A percentile compares a stretch with the other conserved stretches of the same genome.
Evolutionary conservation across 2,113 vertebrate species (phyloP).

Genomic region (Sinocyclocheilus rhinocerous): DNA sequence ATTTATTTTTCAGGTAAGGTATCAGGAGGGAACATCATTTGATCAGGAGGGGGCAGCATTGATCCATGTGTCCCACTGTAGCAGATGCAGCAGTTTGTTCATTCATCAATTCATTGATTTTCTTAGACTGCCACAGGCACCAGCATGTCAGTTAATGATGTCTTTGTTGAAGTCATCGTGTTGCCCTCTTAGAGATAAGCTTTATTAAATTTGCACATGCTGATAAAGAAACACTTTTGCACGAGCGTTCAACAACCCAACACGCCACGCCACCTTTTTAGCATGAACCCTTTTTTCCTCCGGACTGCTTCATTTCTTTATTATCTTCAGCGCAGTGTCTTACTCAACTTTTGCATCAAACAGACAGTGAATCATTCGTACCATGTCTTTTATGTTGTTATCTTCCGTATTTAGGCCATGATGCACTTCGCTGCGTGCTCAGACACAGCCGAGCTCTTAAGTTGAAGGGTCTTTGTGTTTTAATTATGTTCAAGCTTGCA

Average conservation of each 20-base stretch:
- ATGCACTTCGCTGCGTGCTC: not conserved
- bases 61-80: not conserved
- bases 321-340: not conserved
- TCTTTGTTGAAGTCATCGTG: not conserved
- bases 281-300: conserved; percentile 21
- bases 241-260: not conserved
- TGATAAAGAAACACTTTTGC: conserved; percentile 15
- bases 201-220: not conserved
- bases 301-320: conserved; percentile 45
- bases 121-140: not conserved
- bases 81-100: not conserved
- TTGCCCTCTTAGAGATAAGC: not conserved
- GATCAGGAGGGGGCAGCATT: conserved; percentile 51
- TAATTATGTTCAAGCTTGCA: not conserved
- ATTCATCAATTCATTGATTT: not conserved
- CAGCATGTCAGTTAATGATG: not conserved
- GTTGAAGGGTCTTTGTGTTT: not conserved
- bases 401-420: not conserved
- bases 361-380: conserved; percentile 33
- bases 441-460: not conserved
- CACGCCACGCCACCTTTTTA: not conserved
- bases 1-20: conserved; percentile 92
- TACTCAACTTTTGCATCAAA: conserved; percentile 9
- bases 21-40: conserved; percentile 34
- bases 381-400: conserved; percentile 8